Base-by-base conservation (phyloP, 2,797 vertebrate genomes). In the Falco cherrug region DNA sequence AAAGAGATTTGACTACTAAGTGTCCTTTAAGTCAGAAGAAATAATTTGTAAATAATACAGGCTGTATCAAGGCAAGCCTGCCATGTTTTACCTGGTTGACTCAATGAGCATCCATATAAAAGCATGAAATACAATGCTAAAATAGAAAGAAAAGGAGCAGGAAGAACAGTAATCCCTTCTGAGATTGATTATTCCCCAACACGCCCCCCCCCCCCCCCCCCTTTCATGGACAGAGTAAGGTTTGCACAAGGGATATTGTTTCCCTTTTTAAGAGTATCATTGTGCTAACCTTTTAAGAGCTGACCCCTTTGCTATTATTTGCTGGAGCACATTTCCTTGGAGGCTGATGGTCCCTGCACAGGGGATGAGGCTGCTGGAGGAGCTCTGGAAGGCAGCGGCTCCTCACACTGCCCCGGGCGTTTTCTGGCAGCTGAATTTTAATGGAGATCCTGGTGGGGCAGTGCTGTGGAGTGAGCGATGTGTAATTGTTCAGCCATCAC, bases 351-450 rank as follows among this genome's bases (percentile, higher is more conserved):
- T 56, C 25, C 26, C 11, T 0, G 7, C 13, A 1, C 1, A 1
- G 35, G 28, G 13, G 10, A 6, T 3, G 61, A 61, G 54, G 61
- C 45, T 80, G 37, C 50, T 24, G 10, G 57, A 53, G 47, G 13
- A 35, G 47, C 35, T 76, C 53, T 25, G 87, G 53, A 48, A 64
- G 45, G 35, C 33, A 29, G 41, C 33, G 25, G 59, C 63, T 65
- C 22, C 35, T 64, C 43, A 2, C 0, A 3, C 29, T 0, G 5
- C 45, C 65, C n/a, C 1, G 4, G 57, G 65, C 1, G 0, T 43
- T 67, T 35, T 59, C 37, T 21, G 28, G n/a, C 19, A 53, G 39
- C 39, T 85, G 69, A n/a, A 22, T 76, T 41, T 37, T 69, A 17
- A 41, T n/a, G 37, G 19, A 28, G 45, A 22, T 18, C 14, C 43